A percentile compares a stretch with the other conserved stretches of the same genome.
Evolutionary conservation across 2,113 vertebrate genomes (phyloP).

Genomic region (Lucifuga dentata): DNA sequence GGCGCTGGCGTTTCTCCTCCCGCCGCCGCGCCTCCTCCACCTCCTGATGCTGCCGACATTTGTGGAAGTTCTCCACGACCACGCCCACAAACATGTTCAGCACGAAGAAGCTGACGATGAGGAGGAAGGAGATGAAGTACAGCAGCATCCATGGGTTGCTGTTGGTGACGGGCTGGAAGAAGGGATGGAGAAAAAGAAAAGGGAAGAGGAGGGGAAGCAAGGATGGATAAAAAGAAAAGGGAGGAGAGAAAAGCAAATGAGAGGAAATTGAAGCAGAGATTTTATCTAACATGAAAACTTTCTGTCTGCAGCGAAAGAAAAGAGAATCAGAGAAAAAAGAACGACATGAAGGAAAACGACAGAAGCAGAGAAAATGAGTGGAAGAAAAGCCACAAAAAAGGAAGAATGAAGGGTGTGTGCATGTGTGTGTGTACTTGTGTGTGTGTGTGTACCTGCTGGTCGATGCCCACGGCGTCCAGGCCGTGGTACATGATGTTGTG

Average conservation of each 20-base stretch:
- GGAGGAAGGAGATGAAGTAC: constrained; percentile 99
- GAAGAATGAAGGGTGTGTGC: no score
- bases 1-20: constrained; percentile 92
- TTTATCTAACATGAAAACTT: no score
- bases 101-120: constrained; percentile 99
- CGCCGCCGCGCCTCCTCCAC: constrained; percentile 93
- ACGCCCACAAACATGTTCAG: constrained; percentile 99
- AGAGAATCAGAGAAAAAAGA: background rate
- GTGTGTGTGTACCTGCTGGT: constrained; percentile 89
- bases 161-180: constrained; percentile 90
- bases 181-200: background rate
- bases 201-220: background rate
- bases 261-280: background rate
- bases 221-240: background rate
- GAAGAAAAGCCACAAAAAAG: no score
- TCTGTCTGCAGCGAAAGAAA: no score
- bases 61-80: constrained; percentile 99
- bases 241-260: background rate
- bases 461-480: constrained; percentile 92
- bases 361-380: no score
- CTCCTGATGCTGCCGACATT: constrained; percentile 98
- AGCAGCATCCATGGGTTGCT: constrained; percentile 99
- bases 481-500: constrained; percentile 82
- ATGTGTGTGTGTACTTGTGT: background rate
- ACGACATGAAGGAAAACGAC: no score